Base-by-base conservation (phyloP, 2,113 vertebrate genomes). In the Nycticorax nycticorax region DNA sequence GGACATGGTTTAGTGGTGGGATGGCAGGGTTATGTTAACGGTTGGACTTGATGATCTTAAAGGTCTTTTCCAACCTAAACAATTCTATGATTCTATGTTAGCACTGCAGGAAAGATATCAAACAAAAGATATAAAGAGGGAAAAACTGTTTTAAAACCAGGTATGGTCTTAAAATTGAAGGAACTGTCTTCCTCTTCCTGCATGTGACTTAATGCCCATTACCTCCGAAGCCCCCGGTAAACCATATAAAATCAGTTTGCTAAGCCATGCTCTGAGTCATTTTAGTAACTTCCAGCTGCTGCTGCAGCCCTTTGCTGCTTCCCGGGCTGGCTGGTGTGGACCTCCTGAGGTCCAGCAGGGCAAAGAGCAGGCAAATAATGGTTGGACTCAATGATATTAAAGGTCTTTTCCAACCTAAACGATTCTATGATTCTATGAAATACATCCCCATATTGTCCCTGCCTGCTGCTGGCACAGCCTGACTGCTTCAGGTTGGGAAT, bases 281-380 rank as follows among this genome's bases (percentile, higher is more conserved):
- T 57, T 73, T 47, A 41, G 30, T 63, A 73, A 77, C 64, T 73
- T 81, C 43, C 48, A 77, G 41, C 71, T 81, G 39, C 66, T 83
- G 27, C 73, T 80, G 52, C 48, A 57, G 92, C 41, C n/a, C 57
- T 67, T 78, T 83, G 14, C 59, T 39, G 15, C 59, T 67, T 60
- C 50, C 24, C 1, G 0, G 16, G 19, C 23, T 33, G 37, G 33
- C 80, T 80, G 57, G 3, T 0, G 0, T 50, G 52, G 32, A 35
- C 15, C 43, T 73, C 32, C 72, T 48, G 62, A 64, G 62, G 52
- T 55, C 35, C 50, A 71, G 55, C 2, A 7, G 13, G 23, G 30
- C 47, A 53, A 62, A 48, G 27, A 71, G 8, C 53, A 60, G 74
- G 33, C 23, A 47, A 26, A 43, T 43, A 43, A 43, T 43, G 41